Evolutionary conservation across 2,113 vertebrate genomes (phyloP).

Genomic region (Noctilio leporinus): DNA sequence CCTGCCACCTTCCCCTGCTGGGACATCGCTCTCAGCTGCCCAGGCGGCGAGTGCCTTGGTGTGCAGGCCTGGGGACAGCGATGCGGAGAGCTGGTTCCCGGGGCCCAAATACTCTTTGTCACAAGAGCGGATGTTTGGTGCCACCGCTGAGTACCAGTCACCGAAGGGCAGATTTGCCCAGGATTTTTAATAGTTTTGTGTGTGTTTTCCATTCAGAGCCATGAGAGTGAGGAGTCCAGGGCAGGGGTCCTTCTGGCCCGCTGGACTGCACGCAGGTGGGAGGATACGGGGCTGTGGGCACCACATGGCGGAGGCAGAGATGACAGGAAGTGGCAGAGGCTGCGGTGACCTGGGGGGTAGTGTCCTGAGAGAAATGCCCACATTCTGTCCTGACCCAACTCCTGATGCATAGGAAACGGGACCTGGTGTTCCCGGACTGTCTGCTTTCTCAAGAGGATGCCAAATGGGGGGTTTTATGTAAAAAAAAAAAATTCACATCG

Average conservation of each 20-base stretch:
- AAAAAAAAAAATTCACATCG: neutral
- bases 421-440: neutral
- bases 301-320: neutral
- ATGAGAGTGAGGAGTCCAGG: neutral
- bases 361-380: fast-evolving
- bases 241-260: neutral
- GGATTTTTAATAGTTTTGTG: neutral
- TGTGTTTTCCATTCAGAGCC: neutral
- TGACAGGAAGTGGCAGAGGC: neutral
- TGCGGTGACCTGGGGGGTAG: neutral
- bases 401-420: neutral
- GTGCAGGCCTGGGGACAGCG: neutral
- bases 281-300: neutral
- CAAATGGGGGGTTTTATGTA: neutral
- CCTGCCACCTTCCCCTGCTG: too few relatives aligned
- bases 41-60: too few relatives aligned
- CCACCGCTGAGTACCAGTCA: too few relatives aligned
- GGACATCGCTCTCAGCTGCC: too few relatives aligned
- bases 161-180: neutral
- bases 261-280: neutral
- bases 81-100: neutral
- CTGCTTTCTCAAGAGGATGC: neutral
- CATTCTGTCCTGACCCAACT: neutral
- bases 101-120: fast-evolving
- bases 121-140: neutral